These are phyloP conservation scores for Xylocampa areola DNA, from an alignment of 2,888 invertebrate genomes.

Conservation along the genomic window DNA sequence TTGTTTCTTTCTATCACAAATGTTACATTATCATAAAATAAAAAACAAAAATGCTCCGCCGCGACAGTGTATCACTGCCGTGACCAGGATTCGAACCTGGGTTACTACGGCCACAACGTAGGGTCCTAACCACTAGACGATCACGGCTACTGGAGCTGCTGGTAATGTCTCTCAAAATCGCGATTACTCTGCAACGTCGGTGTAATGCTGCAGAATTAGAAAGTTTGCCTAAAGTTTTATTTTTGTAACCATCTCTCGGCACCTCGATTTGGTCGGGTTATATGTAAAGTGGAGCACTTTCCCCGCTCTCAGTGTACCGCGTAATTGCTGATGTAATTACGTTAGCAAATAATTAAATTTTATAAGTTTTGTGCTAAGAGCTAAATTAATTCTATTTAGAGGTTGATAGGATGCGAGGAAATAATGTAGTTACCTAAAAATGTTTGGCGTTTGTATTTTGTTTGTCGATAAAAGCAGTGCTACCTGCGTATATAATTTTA, in stretches of 20 bases:
- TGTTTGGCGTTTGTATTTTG: conserved; percentile 1
- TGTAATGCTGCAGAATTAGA: conserved; percentile 22
- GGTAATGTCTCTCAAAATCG: conserved; percentile 10
- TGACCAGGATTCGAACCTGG: conserved; percentile 92
- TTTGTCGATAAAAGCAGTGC: no score
- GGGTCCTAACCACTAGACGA: conserved; percentile 91
- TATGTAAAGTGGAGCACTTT: conserved; percentile 75
- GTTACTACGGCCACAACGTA: conserved; percentile 94
- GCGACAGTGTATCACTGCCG: conserved; percentile 68
- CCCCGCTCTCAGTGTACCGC: conserved; percentile 91
- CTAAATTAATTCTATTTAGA: conserved; percentile 46
- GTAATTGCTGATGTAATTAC: conserved; percentile 48
- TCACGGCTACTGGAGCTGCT: conserved; percentile 69
- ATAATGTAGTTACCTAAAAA: no score
- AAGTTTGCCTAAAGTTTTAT: conserved; percentile 6
- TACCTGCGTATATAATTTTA: no score
- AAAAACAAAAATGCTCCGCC: conserved; percentile 36
- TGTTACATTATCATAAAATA: background rate
- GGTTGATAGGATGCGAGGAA: conserved; percentile 7
- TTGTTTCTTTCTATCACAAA: no score
- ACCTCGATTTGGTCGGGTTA: conserved; percentile 27
- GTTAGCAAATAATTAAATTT: conserved; percentile 40
- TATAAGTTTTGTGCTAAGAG: conserved; percentile 22
- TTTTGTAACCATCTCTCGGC: background rate
- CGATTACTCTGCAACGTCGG: conserved; percentile 5